These are phyloP conservation scores for Polymixis flavicincta DNA, from an alignment of 2,888 invertebrate genomes.

Conservation along the genomic window DNA sequence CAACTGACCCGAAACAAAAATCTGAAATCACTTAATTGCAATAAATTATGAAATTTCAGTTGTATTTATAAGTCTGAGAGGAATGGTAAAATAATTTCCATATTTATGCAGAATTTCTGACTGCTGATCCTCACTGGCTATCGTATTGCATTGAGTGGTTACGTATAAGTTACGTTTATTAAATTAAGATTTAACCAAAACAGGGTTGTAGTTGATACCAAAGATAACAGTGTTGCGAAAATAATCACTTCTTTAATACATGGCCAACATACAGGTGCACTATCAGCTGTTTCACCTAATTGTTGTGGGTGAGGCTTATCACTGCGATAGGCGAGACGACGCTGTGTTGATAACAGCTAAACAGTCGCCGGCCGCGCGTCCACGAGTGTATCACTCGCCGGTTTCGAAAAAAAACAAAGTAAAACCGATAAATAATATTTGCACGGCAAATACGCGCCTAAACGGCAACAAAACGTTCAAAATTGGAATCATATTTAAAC, in stretches of 20 bases:
- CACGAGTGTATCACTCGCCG: constrained; percentile 73
- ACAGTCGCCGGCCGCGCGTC: constrained; percentile 78
- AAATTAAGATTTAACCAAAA: constrained; percentile 26
- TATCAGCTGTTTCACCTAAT: constrained; percentile 84
- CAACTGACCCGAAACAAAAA: constrained; percentile 19
- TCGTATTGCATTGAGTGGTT: neutral
- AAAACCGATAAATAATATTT: constrained; percentile 57
- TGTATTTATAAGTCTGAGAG: neutral
- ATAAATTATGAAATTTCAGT: neutral
- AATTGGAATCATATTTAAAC: constrained; percentile 55
- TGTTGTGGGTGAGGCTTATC: constrained; percentile 86
- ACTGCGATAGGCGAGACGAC: constrained; percentile 78
- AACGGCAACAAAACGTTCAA: constrained; percentile 36
- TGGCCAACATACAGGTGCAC: constrained; percentile 53
- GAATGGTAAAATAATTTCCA: neutral
- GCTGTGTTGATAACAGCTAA: constrained; percentile 77
- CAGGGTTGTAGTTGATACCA: constrained; percentile 1
- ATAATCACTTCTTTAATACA: constrained; percentile 48
- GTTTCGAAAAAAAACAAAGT: constrained; percentile 56
- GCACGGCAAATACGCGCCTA: constrained; percentile 52
- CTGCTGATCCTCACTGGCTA: neutral
- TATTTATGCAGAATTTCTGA: neutral
- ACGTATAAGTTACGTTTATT: constrained; percentile 4
- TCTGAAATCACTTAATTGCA: constrained; percentile 23
- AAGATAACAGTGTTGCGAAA: constrained; percentile 46